Base-by-base conservation (phyloP, 2,113 vertebrate genomes). In the Lampris incognitus region DNA sequence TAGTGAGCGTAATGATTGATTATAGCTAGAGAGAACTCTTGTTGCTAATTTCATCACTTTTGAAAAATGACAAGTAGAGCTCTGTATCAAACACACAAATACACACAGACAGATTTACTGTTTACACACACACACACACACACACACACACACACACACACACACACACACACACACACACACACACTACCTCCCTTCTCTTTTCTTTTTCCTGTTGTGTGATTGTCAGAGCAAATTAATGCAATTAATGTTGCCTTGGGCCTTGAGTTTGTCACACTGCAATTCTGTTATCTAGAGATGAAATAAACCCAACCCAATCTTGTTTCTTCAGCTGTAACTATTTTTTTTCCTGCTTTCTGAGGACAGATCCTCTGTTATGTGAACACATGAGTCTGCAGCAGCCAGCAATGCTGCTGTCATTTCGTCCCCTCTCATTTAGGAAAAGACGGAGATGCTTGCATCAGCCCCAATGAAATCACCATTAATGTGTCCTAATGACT, bases 1-100 rank as follows among this genome's bases (percentile, higher is more conserved):
- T 78, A 85, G 91, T 91, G 88, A 92, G 92, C 89, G 90, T 84
- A 91, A 92, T 95, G 93, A 94, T 96, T 95, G 94, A 94, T 95
- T 95, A 92, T 90, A 89, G 92, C 91, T 89, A 88, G 88, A 90
- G 86, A 92, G 72, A 92, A 85, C 91, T 88, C 80, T 91, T 82
- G 84, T 89, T 93, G 95, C 92, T 95, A 92, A 94, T 95, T 95
- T 90, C 92, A 82, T 88, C 91, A 89, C 81, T 68, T 87, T 57
- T 87, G 85, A 94, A 84, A 94, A 95, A 94, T 94, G 87, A 93
- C 88, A 91, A 91, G 74, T 75, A 62, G 67, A 81, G 68, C 92
- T 94, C 87, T 83, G 79, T 74, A 84, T 88, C 80, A 88, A 61
- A 88, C 72, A 86, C 81, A 74, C 75, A 88, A 88, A 59, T 69